Conservation (phyloP, 2,888 invertebrate genomes). For the Adineta ricciae region DNA sequence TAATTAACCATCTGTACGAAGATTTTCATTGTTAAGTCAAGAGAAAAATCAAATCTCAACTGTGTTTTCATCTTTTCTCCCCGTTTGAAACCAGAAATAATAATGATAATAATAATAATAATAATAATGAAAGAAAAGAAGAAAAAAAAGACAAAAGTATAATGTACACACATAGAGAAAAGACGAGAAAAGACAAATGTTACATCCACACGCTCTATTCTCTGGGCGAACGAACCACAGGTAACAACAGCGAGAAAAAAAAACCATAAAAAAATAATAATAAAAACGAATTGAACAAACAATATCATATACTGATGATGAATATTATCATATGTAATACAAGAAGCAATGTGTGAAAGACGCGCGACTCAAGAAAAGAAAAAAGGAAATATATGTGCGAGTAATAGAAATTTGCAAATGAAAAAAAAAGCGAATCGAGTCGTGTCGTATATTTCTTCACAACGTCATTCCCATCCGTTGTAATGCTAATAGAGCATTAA, state of each 20-base stretch:
- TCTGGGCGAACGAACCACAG: constrained; percentile 13
- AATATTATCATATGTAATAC: background rate
- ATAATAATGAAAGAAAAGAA: background rate
- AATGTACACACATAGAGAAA: background rate
- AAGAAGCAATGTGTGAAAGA: background rate
- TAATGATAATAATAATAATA: background rate
- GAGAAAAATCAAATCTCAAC: too few relatives aligned
- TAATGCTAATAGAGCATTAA: constrained; percentile 33
- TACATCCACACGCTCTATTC: constrained; percentile 3
- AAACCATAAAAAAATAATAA: background rate
- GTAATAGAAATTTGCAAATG: background rate
- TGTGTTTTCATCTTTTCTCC: background rate
- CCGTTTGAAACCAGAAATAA: background rate
- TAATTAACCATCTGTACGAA: background rate
- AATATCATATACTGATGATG: constrained; percentile 2
- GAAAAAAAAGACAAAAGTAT: background rate
- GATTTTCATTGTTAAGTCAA: background rate
- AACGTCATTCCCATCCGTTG: constrained; percentile 33
- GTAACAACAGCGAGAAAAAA: constrained; percentile 7
- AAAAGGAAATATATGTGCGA: background rate
- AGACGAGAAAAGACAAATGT: background rate
- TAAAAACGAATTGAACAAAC: background rate
- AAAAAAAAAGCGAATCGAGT: background rate
- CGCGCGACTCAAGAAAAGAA: background rate
- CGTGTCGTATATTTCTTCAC: background rate